Evolutionary conservation across 2,797 vertebrate species (phyloP), one percentile per base, ranked within the genome.

Genomic region (Sebastolobus alascanus): DNA sequence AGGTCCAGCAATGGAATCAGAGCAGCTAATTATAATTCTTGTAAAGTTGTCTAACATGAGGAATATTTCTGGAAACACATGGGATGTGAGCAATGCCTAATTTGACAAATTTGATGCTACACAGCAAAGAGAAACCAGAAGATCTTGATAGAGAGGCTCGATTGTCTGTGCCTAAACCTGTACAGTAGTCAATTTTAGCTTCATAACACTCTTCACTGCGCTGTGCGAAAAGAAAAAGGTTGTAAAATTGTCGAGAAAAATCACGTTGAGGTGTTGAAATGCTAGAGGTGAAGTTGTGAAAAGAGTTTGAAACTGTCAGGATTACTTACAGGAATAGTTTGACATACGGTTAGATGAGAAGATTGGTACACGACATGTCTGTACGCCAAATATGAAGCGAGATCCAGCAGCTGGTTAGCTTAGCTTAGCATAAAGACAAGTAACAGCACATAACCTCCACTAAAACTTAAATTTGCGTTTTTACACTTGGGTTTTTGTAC

Each of bases 21-120:
- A 66, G 46, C 40, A 31, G 43, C 20, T 65, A 25, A 63, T 71
- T 60, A 72, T 10, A 27, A 59, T 40, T 27, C 25, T 40, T 4
- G 13, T 18, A 65, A 37, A 60, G 29, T 59, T 72, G 31, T 67
- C 61, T 54, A 3, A 63, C 22, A 8, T 29, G 35, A 46, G 56
- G 25, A 38, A 22, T 46, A 27, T 65, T 37, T 69, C 29, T 56
- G 40, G 50, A 54, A 27, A 37, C 40, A 50, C 33, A 52, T 8
- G 25, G 8, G 20, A 55, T 67, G 66, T 52, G 29, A 81, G 43
- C 16, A 2, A 40, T 68, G 64, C 46, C 50, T 75, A 58, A 68
- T 82, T 46, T 68, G 40, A 76, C 52, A 59, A 27, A 67, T 75
- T 25, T 56, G 35, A 46, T 43, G 16, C 38, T 52, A 20, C 56